Base-by-base conservation (phyloP, 2,888 invertebrate species). In the Sussaba pulchella region DNA sequence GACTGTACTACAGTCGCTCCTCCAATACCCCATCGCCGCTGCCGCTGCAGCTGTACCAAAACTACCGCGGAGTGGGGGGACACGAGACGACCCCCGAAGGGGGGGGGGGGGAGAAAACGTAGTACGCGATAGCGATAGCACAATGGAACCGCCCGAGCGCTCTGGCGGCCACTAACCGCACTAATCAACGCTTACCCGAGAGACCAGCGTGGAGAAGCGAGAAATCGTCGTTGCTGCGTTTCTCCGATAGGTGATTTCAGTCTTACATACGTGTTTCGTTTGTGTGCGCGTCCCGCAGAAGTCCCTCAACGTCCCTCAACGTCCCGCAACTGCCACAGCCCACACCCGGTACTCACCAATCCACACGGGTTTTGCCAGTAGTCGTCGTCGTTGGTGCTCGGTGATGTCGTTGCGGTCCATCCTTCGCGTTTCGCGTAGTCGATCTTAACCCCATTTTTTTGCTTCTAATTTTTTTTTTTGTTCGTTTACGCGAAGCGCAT, bases 101-200 rank as follows among this genome's bases (percentile, higher is more conserved):
- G 54, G 45, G 4, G 31, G 63, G 36, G 21, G 1, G 69, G 43
- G 57, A 57, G 70, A 41, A 57, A n/a, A 57, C 70, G 70, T 70
- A 52, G 61, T 61, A 74, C 78, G 67, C 76, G 81, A 74, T 59
- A 61, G 63, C 66, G 73, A 69, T 78, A 66, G 83, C 70, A 85
- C 85, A 84, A 85, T 84, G 85, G 85, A 85, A 80, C 85, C 84
- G 84, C 84, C 85, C 71, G 85, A 79, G 87, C 85, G 61, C 87
- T 84, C 89, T 89, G 71, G 85, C 81, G 89, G 87, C 81, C 83
- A 78, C 83, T 84, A 82, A 78, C 70, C 70, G 83, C 57, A 88
- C 84, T 85, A 88, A 81, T 74, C 84, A 83, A 84, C 85, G 79
- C 75, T 84, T 59, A 74, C 41, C 77, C 79, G 75, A 78, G 82